phyloP scores from a whole-genome alignment of 2,113 vertebrate species.

The Struthio camelus region DNA sequence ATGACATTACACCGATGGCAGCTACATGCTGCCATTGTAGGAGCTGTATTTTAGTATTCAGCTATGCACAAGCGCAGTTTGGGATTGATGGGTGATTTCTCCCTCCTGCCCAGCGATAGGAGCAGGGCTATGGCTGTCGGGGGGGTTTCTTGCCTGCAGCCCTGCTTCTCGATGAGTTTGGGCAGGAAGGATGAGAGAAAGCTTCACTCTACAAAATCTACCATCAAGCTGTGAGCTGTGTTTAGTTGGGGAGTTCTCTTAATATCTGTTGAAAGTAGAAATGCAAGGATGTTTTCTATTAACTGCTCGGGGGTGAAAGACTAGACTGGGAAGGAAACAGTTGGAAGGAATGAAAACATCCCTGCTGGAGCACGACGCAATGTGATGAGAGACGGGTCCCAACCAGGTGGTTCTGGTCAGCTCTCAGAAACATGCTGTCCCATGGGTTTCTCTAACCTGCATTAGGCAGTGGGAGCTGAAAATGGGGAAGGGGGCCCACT shows the following conservation, averaged over 20 bases:
- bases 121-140: neutral
- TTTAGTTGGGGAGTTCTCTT: neutral
- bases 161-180: neutral
- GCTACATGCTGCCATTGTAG: neutral
- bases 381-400: neutral
- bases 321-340: neutral
- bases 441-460: neutral
- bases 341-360: neutral
- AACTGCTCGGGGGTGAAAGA: neutral
- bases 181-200: neutral
- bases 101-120: neutral
- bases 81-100: neutral
- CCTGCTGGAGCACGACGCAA: neutral
- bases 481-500: neutral
- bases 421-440: neutral
- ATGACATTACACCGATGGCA: rapidly evolving
- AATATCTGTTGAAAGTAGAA: neutral
- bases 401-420: neutral
- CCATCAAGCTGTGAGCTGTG: neutral
- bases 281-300: neutral
- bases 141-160: neutral
- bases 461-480: neutral
- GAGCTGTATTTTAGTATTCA: rapidly evolving
- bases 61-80: rapidly evolving
- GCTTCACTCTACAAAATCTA: neutral